Evolutionary conservation across 2,888 invertebrate species (phyloP).

Genomic region (Scaptomyza reducta): DNA sequence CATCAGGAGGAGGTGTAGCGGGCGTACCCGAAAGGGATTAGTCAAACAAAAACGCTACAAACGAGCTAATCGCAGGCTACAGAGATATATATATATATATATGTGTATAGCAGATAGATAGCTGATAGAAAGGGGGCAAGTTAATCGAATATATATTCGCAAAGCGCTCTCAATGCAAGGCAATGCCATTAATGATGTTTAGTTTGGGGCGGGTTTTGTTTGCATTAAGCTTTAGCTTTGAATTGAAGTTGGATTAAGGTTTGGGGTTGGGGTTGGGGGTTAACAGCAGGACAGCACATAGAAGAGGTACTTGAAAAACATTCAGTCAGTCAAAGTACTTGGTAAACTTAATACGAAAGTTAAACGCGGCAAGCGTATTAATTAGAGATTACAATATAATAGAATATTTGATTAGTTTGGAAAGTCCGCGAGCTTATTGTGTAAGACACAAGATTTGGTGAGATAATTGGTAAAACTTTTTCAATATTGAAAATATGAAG

Average conservation of each 20-base stretch:
- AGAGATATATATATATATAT: not conserved
- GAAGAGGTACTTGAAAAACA: conserved; percentile 11
- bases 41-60: conserved; percentile 70
- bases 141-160: conserved; percentile 47
- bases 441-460: not conserved
- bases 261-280: conserved; percentile 2
- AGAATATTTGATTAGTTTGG: not conserved
- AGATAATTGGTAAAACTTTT: not conserved
- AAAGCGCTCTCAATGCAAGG: conserved; percentile 39
- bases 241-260: not conserved
- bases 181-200: conserved; percentile 54
- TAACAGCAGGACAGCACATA: not conserved
- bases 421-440: not conserved
- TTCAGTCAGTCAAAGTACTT: conserved; percentile 26
- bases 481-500: not conserved
- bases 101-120: not conserved
- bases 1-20: not conserved
- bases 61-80: conserved; percentile 61
- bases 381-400: conserved; percentile 36
- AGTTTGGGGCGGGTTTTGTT: conserved; percentile 7
- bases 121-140: conserved; percentile 3
- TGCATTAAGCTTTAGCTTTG: conserved; percentile 4
- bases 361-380: conserved; percentile 30
- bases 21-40: conserved; percentile 57
- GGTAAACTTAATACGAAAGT: conserved; percentile 32